Conservation (phyloP, 1,140 invertebrate genomes). For the Ceratosolen fusciceps region DNA sequence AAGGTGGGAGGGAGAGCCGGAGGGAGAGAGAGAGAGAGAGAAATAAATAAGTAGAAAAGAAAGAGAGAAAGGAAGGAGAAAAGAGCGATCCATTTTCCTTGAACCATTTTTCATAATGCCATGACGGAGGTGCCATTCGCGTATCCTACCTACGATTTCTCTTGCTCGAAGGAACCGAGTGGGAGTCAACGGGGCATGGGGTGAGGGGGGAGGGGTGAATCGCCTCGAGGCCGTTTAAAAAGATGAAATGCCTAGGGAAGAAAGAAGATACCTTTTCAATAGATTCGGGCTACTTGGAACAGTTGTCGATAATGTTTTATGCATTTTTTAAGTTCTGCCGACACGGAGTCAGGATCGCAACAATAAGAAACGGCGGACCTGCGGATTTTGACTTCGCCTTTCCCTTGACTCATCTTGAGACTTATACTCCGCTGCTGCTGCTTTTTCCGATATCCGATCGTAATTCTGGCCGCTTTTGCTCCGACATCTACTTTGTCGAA, state of each 20-base stretch:
- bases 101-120: conserved; percentile 43
- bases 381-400: conserved; percentile 2
- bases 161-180: not conserved
- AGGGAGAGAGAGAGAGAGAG: no score
- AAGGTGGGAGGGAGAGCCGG: no score
- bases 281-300: not conserved
- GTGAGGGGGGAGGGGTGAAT: not conserved
- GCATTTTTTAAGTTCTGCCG: conserved; percentile 31
- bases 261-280: conserved; percentile 40
- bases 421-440: not conserved
- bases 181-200: not conserved
- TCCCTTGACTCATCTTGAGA: not conserved
- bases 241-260: not conserved
- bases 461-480: not conserved
- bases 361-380: conserved; percentile 1
- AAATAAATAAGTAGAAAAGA: no score
- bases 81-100: conserved; percentile 37
- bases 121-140: not conserved
- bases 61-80: not conserved
- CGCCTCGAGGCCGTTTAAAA: conserved; percentile 13
- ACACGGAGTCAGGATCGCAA: not conserved
- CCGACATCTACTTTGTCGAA: not conserved
- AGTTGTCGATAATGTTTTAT: conserved; percentile 42
- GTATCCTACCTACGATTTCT: conserved; percentile 37
- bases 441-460: not conserved